Percentiles rank a stretch among this genome's conserved stretches.
These are phyloP conservation scores for Hormaphis cornu DNA, from an alignment of 1,140 invertebrate species.

Conservation along the genomic window DNA sequence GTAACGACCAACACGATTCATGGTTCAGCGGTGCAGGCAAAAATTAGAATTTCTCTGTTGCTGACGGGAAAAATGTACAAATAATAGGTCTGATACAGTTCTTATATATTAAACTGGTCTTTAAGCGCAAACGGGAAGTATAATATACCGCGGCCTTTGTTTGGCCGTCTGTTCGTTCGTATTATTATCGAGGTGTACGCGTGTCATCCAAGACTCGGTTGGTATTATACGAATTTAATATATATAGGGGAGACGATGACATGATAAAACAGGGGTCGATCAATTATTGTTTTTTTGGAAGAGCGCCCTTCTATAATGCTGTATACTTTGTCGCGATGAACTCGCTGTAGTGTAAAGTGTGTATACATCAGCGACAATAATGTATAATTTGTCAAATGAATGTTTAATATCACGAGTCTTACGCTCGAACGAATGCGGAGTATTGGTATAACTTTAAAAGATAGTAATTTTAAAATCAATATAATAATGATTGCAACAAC, in stretches of 20 bases:
- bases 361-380: constrained; percentile 12
- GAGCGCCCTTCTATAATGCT: constrained; percentile 5
- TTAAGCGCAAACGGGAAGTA: background rate
- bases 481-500: too few species aligned
- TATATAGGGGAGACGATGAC: constrained; percentile 21
- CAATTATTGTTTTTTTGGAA: constrained; percentile 15
- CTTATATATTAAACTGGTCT: constrained; percentile 8
- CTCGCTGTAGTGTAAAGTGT: background rate
- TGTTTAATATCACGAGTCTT: constrained; percentile 12
- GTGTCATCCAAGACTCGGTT: constrained; percentile 21
- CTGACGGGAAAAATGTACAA: background rate
- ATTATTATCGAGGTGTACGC: constrained; percentile 10
- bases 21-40: too few species aligned
- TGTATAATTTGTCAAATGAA: constrained; percentile 14
- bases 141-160: background rate
- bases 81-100: constrained; percentile 1
- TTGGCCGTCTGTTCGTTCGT: constrained; percentile 2
- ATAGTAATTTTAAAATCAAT: too few species aligned
- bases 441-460: too few species aligned
- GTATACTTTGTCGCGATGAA: background rate
- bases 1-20: too few species aligned
- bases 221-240: constrained; percentile 4
- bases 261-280: constrained; percentile 26
- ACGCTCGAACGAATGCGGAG: background rate
- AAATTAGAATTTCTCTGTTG: background rate